Percentiles rank a stretch among this genome's conserved stretches.
Evolutionary conservation across 2,888 invertebrate species (phyloP).

Genomic region (Griposia aprilina): DNA sequence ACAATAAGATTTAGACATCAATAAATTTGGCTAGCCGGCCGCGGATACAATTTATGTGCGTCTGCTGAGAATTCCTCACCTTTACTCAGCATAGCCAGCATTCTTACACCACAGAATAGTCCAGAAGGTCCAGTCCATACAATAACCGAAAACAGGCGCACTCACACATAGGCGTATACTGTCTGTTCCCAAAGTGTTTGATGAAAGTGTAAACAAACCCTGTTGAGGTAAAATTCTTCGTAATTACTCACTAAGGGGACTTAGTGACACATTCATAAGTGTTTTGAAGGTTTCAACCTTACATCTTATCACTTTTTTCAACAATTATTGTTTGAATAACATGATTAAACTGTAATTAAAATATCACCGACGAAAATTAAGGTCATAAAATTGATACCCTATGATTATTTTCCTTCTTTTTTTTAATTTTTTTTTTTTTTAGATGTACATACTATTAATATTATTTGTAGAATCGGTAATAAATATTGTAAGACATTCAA

Average conservation of each 20-base stretch:
- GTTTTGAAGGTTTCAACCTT: neutral
- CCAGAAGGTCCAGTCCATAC: neutral
- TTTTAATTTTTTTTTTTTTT: too few relatives aligned
- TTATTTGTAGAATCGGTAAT: too few relatives aligned
- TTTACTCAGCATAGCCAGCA: constrained; percentile 51
- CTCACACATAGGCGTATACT: neutral
- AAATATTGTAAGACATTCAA: too few relatives aligned
- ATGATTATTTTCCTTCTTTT: too few relatives aligned
- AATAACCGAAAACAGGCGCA: too few relatives aligned
- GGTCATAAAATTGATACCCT: too few relatives aligned
- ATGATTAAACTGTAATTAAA: neutral
- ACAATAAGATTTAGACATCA: constrained; percentile 68
- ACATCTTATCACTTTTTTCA: neutral
- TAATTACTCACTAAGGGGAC: too few relatives aligned
- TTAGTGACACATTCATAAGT: too few relatives aligned
- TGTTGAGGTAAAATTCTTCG: neutral
- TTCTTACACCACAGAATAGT: constrained; percentile 32
- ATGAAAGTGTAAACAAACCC: neutral
- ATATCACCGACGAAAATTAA: neutral
- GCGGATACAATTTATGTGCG: constrained; percentile 60
- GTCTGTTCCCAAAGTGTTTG: neutral
- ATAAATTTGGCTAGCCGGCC: constrained; percentile 64
- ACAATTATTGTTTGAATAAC: neutral
- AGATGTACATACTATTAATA: too few relatives aligned
- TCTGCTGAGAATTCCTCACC: constrained; percentile 65